These are phyloP conservation scores for Eurystomus gularis DNA, from an alignment of 2,113 vertebrate species.

Conservation along the genomic window DNA sequence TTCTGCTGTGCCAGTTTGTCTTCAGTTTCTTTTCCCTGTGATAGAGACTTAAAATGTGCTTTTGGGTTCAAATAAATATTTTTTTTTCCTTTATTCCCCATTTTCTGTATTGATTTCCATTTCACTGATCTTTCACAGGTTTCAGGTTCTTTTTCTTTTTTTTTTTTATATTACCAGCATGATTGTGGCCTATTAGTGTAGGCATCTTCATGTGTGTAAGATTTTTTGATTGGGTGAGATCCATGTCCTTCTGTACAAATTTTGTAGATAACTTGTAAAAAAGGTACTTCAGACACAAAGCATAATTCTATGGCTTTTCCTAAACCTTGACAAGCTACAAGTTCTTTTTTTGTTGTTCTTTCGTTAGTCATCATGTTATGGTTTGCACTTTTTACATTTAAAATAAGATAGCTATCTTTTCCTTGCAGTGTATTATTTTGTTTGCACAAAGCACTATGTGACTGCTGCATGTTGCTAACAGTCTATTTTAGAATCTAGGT, in stretches of 20 bases:
- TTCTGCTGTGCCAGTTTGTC: neutral
- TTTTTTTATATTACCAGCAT: neutral
- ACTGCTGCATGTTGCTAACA: fast-evolving
- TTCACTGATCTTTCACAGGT: neutral
- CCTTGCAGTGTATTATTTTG: neutral
- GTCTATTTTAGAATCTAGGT: neutral
- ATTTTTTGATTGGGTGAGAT: fast-evolving
- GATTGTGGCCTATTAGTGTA: neutral
- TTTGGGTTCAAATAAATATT: neutral
- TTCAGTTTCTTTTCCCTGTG: neutral
- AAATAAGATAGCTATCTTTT: neutral
- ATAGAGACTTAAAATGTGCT: neutral
- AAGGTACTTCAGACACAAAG: neutral
- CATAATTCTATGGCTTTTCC: neutral
- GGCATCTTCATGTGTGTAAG: neutral
- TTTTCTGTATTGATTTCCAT: neutral
- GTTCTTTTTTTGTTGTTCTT: neutral
- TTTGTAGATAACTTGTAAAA: neutral
- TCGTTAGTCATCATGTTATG: neutral
- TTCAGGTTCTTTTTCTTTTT: neutral
- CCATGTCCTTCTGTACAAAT: neutral
- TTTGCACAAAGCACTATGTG: neutral
- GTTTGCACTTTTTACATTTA: neutral
- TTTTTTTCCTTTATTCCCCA: neutral
- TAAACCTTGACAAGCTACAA: neutral